Conservation (phyloP, 2,888 invertebrate genomes). For the Nysson spinosus region DNA sequence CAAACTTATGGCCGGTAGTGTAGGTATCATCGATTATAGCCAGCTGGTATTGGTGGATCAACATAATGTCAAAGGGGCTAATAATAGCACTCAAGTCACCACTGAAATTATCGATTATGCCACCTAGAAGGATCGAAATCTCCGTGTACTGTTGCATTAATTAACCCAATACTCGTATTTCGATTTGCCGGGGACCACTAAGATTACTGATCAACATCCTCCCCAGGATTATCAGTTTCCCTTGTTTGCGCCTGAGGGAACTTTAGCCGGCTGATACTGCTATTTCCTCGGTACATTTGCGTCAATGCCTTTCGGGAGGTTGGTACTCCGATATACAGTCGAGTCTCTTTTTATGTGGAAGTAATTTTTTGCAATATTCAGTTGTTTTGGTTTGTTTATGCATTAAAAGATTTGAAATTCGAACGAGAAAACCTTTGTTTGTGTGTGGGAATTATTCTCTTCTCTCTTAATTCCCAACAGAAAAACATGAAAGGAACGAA, state of each 20-base stretch:
- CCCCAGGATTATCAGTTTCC: not conserved
- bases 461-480: too few species aligned
- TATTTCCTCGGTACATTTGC: not conserved
- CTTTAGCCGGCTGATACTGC: not conserved
- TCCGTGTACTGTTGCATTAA: slow-evolving; percentile 26
- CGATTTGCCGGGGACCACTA: slow-evolving; percentile 5
- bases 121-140: slow-evolving; percentile 8
- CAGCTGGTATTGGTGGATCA: slow-evolving; percentile 42
- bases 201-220: slow-evolving; percentile 14
- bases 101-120: slow-evolving; percentile 49
- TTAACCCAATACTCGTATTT: slow-evolving; percentile 5
- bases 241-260: not conserved
- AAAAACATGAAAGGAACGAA: too few species aligned
- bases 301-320: not conserved
- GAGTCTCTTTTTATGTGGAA: too few species aligned
- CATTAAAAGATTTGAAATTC: too few species aligned
- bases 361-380: too few species aligned
- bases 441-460: too few species aligned
- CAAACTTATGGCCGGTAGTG: too few species aligned
- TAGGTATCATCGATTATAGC: slow-evolving; percentile 9
- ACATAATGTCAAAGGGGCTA: slow-evolving; percentile 59
- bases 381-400: too few species aligned
- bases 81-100: slow-evolving; percentile 51
- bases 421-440: too few species aligned
- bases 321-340: too few species aligned